phyloP scores from a whole-genome alignment of 1,140 invertebrate genomes.

The Musca domestica region DNA sequence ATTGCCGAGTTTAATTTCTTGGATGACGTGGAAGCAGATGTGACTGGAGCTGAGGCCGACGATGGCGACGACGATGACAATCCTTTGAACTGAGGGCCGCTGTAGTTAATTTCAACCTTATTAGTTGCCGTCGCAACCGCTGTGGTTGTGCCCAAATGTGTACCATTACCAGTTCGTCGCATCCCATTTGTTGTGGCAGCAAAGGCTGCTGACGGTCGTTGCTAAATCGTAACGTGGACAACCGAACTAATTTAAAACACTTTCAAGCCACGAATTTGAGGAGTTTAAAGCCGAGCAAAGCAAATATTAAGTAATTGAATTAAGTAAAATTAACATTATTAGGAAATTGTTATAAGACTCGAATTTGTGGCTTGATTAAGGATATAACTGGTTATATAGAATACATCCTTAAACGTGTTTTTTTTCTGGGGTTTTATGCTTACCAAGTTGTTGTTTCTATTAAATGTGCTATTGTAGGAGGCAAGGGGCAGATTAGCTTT shows the following conservation, averaged over 20 bases:
- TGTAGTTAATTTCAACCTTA: not conserved
- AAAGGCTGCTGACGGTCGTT: slow-evolving; percentile 7
- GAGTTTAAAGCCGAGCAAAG: too few relatives aligned
- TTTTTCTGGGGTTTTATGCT: not conserved
- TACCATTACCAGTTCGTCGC: slow-evolving; percentile 46
- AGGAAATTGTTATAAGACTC: too few relatives aligned
- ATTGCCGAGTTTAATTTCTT: not conserved
- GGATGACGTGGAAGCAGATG: not conserved
- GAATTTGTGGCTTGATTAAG: too few relatives aligned
- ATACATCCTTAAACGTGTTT: not conserved
- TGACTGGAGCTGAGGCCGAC: not conserved
- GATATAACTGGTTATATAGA: not conserved
- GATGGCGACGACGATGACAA: slow-evolving; percentile 9
- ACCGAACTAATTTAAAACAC: too few relatives aligned
- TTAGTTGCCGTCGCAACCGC: slow-evolving; percentile 22
- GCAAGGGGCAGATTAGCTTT: not conserved
- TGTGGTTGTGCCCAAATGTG: slow-evolving; percentile 32
- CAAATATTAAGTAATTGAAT: too few relatives aligned
- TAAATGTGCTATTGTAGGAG: not conserved
- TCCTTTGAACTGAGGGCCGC: not conserved
- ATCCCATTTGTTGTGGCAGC: slow-evolving; percentile 36
- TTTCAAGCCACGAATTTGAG: too few relatives aligned
- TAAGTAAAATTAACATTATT: too few relatives aligned
- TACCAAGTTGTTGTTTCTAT: slow-evolving; percentile 5
- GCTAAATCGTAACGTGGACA: not conserved